Conservation (phyloP, 2,888 invertebrate genomes). For the Nephrotoma guestfalica region DNA sequence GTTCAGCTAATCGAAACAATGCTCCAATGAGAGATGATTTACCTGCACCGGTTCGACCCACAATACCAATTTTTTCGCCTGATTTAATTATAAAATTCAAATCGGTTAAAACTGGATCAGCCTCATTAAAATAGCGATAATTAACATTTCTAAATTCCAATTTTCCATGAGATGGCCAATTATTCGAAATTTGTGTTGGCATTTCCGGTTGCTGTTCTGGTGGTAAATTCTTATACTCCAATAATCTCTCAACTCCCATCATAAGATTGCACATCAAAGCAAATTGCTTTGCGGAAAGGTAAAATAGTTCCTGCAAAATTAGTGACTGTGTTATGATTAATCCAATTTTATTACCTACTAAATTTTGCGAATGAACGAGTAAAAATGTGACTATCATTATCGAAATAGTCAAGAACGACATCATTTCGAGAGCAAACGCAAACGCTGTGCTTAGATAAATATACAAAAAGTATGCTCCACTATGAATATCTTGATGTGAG, state of each 20-base stretch:
- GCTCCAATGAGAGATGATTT: conserved; percentile 55
- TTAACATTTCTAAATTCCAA: conserved; percentile 36
- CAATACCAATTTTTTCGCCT: conserved; percentile 44
- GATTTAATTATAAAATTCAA: conserved; percentile 40
- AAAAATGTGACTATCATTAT: conserved; percentile 50
- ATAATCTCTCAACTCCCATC: conserved; percentile 56
- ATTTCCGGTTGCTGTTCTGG: conserved; percentile 31
- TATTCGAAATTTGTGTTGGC: conserved; percentile 7
- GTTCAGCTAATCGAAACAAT: conserved; percentile 39
- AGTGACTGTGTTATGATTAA: conserved; percentile 38
- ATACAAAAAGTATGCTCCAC: conserved; percentile 50
- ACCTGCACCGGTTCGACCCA: conserved; percentile 56
- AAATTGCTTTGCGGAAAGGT: conserved; percentile 60
- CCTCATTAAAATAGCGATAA: conserved; percentile 58
- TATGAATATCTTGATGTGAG: conserved; percentile 45
- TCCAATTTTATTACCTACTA: conserved; percentile 34
- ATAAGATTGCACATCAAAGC: conserved; percentile 53
- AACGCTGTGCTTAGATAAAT: conserved; percentile 46
- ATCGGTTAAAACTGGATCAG: conserved; percentile 64
- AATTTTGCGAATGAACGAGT: conserved; percentile 6
- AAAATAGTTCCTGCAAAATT: conserved; percentile 36
- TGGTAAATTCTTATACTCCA: conserved; percentile 40
- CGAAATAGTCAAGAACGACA: conserved; percentile 46
- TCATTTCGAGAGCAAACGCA: conserved; percentile 48
- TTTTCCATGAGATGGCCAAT: conserved; percentile 38